Evolutionary conservation across 2,888 invertebrate genomes (phyloP).

Genomic region (Gibbula magus): DNA sequence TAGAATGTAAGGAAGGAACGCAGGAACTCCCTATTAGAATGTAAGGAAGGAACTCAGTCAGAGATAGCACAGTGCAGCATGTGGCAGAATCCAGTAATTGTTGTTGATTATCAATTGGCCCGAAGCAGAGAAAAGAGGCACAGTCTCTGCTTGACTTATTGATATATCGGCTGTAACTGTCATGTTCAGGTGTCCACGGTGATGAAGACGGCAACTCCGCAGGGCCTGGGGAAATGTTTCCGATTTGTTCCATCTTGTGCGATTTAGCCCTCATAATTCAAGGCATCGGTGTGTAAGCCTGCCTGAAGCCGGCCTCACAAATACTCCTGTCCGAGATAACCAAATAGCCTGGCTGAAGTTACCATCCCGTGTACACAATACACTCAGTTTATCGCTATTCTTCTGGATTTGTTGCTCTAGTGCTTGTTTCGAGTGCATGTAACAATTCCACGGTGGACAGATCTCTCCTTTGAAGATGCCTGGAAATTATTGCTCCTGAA

Average conservation of each 20-base stretch:
- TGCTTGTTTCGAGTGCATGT: not conserved
- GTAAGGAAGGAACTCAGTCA: too few relatives aligned
- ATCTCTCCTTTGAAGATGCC: too few relatives aligned
- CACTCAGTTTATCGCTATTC: not conserved
- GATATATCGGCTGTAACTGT: conserved; percentile 5
- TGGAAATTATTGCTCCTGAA: too few relatives aligned
- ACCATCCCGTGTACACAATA: not conserved
- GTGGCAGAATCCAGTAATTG: not conserved
- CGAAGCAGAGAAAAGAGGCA: not conserved
- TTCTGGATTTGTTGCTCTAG: not conserved
- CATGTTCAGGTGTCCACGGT: not conserved
- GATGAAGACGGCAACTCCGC: not conserved
- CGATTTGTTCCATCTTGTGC: conserved; percentile 8
- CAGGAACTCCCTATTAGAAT: too few relatives aligned
- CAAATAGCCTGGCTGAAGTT: not conserved
- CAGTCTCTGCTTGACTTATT: not conserved
- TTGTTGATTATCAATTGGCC: conserved; percentile 12
- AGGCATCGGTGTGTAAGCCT: not conserved
- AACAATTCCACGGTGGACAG: too few relatives aligned
- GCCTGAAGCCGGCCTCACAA: not conserved
- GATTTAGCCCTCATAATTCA: conserved; percentile 15
- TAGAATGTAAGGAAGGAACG: too few relatives aligned
- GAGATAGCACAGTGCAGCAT: not conserved
- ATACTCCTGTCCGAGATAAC: not conserved
- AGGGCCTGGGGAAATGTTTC: conserved; percentile 2